Conservation (phyloP, 2,797 vertebrate genomes). For the Aplochiton taeniatus region DNA sequence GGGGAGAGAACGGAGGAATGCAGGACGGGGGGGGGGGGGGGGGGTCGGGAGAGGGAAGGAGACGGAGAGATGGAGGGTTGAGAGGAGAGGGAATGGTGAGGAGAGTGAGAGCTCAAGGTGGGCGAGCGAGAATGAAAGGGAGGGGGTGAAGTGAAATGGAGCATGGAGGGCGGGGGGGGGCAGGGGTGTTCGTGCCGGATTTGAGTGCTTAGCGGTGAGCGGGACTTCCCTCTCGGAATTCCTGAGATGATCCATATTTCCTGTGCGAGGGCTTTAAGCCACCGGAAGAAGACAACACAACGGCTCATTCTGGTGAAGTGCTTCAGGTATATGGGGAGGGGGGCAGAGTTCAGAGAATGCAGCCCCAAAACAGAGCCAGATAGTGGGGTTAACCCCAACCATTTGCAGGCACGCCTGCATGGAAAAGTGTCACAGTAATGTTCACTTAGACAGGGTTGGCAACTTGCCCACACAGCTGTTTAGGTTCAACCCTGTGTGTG, state of each 20-base stretch:
- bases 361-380: neutral
- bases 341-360: neutral
- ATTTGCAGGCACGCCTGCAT: neutral
- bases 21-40: neutral
- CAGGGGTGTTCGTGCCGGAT: neutral
- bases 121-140: neutral
- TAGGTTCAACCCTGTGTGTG: neutral
- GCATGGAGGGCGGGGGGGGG: neutral
- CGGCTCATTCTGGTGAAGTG: neutral
- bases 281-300: neutral
- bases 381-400: neutral
- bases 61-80: neutral
- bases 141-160: neutral
- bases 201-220: too few species aligned
- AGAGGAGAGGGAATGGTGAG: neutral
- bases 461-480: conserved; percentile 3
- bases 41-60: too few species aligned
- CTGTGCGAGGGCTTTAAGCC: conserved; percentile 1
- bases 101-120: neutral
- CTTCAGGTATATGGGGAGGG: neutral
- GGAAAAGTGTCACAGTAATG: neutral
- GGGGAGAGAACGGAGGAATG: neutral
- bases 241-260: conserved; percentile 3
- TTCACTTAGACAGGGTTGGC: neutral
- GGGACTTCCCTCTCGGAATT: conserved; percentile 3